Percentiles rank a stretch among this genome's conserved stretches.
These are phyloP conservation scores for Anhinga anhinga DNA, from an alignment of 2,113 vertebrate species.

Conservation along the genomic window DNA sequence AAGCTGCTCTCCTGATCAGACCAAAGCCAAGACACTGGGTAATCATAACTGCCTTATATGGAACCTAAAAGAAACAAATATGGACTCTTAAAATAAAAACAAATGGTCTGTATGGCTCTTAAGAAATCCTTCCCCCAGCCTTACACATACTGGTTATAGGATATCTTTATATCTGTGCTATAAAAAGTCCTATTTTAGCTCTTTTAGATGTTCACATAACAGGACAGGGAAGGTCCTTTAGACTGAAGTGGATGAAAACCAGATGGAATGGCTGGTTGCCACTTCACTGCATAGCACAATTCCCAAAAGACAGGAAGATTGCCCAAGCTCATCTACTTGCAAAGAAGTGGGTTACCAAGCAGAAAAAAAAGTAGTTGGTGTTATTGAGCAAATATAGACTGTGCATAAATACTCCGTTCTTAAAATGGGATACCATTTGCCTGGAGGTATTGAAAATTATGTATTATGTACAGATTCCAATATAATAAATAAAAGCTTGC, in stretches of 20 bases:
- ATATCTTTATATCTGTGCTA: neutral
- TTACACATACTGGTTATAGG: neutral
- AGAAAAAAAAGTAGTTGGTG: neutral
- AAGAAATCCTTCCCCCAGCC: neutral
- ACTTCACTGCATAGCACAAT: neutral
- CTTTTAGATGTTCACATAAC: neutral
- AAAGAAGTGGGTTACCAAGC: neutral
- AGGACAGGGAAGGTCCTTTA: neutral
- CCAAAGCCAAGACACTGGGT: neutral
- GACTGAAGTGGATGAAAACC: neutral
- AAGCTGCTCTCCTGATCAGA: neutral
- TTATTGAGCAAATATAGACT: neutral
- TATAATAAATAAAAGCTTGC: neutral
- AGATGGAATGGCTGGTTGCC: neutral
- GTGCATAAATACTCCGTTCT: neutral
- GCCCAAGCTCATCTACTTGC: neutral
- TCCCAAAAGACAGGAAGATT: neutral
- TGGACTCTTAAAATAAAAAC: neutral
- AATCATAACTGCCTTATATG: neutral
- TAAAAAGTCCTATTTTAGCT: neutral
- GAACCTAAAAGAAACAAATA: neutral
- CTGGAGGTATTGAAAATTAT: neutral
- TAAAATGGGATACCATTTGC: neutral
- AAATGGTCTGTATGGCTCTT: neutral
- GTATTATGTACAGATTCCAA: neutral